phyloP scores from a whole-genome alignment of 37 sponge, comb jelly and placozoan species.

The Mnemiopsis leidyi region DNA sequence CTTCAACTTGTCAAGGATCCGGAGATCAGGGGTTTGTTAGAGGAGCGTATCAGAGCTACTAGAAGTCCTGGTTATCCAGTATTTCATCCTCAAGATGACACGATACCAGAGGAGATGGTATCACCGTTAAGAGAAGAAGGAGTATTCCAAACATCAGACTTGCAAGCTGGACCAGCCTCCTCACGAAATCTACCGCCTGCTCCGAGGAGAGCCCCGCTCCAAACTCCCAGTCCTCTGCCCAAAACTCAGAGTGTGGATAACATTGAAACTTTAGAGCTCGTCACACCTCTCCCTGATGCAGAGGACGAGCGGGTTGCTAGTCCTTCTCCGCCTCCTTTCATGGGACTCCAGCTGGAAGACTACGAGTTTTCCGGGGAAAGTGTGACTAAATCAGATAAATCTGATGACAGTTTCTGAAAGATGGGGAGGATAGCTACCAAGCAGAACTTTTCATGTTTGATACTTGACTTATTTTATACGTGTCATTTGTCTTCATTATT shows the following conservation, averaged over 20 bases:
- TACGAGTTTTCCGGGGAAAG: constrained; percentile 28
- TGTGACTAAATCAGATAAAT: neutral
- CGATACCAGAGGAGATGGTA: neutral
- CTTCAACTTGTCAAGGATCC: constrained; percentile 52
- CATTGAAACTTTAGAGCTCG: constrained; percentile 17
- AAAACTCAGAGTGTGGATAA: constrained; percentile 21
- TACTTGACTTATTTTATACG: too few relatives aligned
- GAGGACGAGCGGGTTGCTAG: neutral
- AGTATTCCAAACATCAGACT: neutral
- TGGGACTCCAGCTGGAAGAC: constrained; percentile 58
- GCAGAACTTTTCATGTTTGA: too few relatives aligned
- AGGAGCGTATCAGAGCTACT: neutral
- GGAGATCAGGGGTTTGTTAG: neutral
- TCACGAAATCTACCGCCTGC: neutral
- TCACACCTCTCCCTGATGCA: constrained; percentile 39
- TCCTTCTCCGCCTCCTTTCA: constrained; percentile 44
- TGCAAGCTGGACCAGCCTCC: neutral
- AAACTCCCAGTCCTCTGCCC: constrained; percentile 10
- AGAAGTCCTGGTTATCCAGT: neutral
- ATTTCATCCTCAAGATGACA: neutral
- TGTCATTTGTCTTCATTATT: too few relatives aligned
- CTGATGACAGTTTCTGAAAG: constrained; percentile 19
- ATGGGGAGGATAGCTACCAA: too few relatives aligned
- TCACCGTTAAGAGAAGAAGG: neutral
- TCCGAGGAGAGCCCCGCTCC: neutral